These are phyloP conservation scores for Cyanistes caeruleus DNA, from an alignment of 2,113 vertebrate species.

Conservation along the genomic window DNA sequence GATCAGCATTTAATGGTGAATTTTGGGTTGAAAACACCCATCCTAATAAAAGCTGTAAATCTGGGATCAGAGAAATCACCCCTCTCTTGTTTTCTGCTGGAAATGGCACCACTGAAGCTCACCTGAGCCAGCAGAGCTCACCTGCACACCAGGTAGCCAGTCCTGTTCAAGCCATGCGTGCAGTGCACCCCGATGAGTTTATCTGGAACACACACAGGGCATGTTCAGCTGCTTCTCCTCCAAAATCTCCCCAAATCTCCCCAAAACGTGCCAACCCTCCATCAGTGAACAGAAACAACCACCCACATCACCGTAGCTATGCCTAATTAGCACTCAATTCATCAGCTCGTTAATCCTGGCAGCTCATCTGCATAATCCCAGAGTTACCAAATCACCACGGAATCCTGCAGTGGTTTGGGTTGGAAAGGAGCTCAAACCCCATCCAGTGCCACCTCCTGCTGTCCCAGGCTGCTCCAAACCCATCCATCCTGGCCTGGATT, in stretches of 20 bases:
- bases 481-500: not conserved
- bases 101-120: not conserved
- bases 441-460: not conserved
- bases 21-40: accelerated
- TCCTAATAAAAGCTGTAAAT: not conserved
- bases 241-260: not conserved
- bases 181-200: constrained; percentile 94
- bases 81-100: not conserved
- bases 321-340: not conserved
- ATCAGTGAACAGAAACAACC: accelerated
- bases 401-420: not conserved
- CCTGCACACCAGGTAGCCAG: constrained; percentile 93
- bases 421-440: not conserved
- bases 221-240: accelerated
- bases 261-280: accelerated
- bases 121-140: constrained; percentile 37
- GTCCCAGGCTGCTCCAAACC: not conserved
- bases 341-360: not conserved
- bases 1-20: not conserved
- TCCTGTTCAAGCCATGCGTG: constrained; percentile 92
- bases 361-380: not conserved
- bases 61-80: accelerated
- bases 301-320: accelerated
- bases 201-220: constrained; percentile 69
- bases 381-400: not conserved